These are phyloP conservation scores for Rutpela maculata DNA, from an alignment of 2,888 invertebrate genomes.

Conservation along the genomic window DNA sequence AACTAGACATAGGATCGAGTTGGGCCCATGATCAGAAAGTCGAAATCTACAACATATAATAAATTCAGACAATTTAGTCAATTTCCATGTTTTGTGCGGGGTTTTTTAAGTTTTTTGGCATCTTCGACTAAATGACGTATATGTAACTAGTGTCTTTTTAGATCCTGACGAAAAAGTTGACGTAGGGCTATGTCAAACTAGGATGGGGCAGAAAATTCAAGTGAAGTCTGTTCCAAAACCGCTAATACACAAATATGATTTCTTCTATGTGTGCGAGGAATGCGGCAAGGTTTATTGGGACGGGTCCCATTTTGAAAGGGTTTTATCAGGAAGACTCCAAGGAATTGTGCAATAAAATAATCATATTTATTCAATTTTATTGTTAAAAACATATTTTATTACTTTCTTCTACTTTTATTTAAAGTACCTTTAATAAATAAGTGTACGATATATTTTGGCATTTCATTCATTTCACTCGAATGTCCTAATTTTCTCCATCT, in stretches of 20 bases:
- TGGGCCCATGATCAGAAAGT: too few relatives aligned
- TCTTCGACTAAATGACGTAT: too few relatives aligned
- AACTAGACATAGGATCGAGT: too few relatives aligned
- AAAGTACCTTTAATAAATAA: constrained; percentile 40
- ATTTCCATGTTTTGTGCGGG: too few relatives aligned
- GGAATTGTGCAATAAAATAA: constrained; percentile 64
- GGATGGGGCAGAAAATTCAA: constrained; percentile 77
- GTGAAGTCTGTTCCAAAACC: constrained; percentile 72
- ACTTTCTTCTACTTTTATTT: constrained; percentile 40
- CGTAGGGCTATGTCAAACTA: constrained; percentile 74
- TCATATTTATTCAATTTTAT: constrained; percentile 31
- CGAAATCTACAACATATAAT: too few relatives aligned
- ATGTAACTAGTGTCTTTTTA: constrained; percentile 55
- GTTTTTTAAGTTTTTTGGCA: too few relatives aligned
- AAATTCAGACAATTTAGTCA: too few relatives aligned
- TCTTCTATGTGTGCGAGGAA: constrained; percentile 81
- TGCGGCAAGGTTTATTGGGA: constrained; percentile 89
- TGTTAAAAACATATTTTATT: constrained; percentile 43
- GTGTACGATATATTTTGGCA: constrained; percentile 15
- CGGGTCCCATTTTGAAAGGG: constrained; percentile 70
- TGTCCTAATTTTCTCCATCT: too few relatives aligned
- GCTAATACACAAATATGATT: constrained; percentile 69
- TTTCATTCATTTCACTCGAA: not conserved
- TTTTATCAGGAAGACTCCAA: constrained; percentile 67
- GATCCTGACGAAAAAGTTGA: constrained; percentile 70